Evolutionary conservation across 92 coral and sea anemone genomes (phyloP).

Genomic region (Zoanthus sansibaricus): DNA sequence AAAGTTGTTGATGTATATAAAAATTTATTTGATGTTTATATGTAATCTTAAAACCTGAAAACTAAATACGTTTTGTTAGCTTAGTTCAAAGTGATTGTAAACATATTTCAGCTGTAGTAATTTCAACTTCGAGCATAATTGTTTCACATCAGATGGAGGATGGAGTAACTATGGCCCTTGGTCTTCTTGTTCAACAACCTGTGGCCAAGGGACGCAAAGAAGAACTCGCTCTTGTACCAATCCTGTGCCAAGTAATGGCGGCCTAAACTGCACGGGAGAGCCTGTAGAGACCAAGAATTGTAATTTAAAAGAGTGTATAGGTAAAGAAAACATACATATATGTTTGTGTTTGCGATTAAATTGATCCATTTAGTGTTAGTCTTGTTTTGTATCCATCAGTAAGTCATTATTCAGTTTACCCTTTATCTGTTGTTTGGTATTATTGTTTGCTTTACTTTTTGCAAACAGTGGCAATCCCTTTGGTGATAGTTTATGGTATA

Average conservation of each 20-base stretch:
- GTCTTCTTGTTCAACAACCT: slow-evolving; percentile 61
- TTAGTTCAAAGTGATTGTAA: too few relatives aligned
- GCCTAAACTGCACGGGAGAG: slow-evolving; percentile 58
- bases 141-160: slow-evolving; percentile 35
- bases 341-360: background rate
- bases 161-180: slow-evolving; percentile 66
- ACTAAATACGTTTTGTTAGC: too few relatives aligned
- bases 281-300: slow-evolving; percentile 66
- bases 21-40: too few relatives aligned
- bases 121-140: too few relatives aligned
- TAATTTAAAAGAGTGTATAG: slow-evolving; percentile 39
- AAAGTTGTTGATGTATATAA: too few relatives aligned
- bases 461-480: too few relatives aligned
- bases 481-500: too few relatives aligned
- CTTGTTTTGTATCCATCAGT: background rate
- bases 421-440: too few relatives aligned
- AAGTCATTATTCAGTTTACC: too few relatives aligned
- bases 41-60: too few relatives aligned
- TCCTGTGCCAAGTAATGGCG: slow-evolving; percentile 62
- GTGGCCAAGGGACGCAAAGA: slow-evolving; percentile 37
- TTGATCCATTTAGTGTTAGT: background rate
- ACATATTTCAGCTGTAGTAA: too few relatives aligned
- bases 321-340: background rate
- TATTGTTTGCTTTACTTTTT: too few relatives aligned
- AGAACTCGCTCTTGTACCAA: slow-evolving; percentile 74